phyloP scores from a whole-genome alignment of 2,888 invertebrate genomes.

The Spilosoma lubricipeda region DNA sequence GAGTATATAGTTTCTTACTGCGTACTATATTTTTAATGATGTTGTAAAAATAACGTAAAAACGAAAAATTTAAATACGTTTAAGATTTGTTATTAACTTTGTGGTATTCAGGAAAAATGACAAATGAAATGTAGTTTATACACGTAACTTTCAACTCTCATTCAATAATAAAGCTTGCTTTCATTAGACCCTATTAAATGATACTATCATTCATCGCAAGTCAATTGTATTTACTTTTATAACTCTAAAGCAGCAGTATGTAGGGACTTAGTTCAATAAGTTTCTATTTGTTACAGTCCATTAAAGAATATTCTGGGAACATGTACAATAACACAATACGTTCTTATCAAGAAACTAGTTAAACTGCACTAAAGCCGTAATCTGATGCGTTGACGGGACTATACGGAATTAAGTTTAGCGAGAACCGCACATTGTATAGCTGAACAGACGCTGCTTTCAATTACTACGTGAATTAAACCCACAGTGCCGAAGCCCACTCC shows the following conservation, averaged over 20 bases:
- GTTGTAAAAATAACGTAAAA: background rate
- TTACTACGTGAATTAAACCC: constrained; percentile 71
- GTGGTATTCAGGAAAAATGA: background rate
- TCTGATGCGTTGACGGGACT: constrained; percentile 69
- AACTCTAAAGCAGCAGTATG: constrained; percentile 20
- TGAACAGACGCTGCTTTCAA: constrained; percentile 67
- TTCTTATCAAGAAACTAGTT: constrained; percentile 52
- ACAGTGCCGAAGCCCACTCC: constrained; percentile 65
- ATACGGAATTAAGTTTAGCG: constrained; percentile 72
- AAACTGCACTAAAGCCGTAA: constrained; percentile 62
- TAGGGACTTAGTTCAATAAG: constrained; percentile 38
- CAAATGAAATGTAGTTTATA: background rate
- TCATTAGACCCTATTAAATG: constrained; percentile 5
- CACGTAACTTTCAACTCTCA: background rate
- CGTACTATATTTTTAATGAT: background rate
- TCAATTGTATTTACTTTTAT: constrained; percentile 27
- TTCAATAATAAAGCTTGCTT: constrained; percentile 1
- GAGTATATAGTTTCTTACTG: constrained; percentile 26
- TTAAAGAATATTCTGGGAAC: constrained; percentile 56
- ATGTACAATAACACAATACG: constrained; percentile 54
- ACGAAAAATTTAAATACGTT: background rate
- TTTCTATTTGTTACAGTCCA: constrained; percentile 31
- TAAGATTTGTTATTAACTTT: background rate
- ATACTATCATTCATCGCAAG: constrained; percentile 27
- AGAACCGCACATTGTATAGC: constrained; percentile 68